Base-by-base conservation (phyloP, 1,140 invertebrate genomes). In the Eulimnadia texana region DNA sequence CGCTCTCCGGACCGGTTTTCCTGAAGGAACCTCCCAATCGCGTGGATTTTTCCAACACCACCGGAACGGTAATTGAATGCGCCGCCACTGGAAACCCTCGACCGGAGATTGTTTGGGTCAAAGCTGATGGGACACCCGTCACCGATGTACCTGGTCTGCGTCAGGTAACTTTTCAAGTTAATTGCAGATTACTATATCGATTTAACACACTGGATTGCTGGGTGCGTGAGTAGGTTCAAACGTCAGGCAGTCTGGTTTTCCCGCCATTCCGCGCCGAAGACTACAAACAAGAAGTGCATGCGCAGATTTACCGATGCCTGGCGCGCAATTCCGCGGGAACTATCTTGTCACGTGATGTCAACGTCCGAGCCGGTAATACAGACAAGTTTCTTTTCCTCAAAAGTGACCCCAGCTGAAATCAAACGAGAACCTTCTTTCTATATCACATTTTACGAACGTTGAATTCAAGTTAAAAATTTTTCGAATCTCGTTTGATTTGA, bases 11-110 rank as follows among this genome's bases (percentile, higher is more conserved):
- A 69, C 92, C 90, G 9, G 86, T 93, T 55, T 95, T 95, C 74
- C 81, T 91, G 58, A 86, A 85, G 67, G 92, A 93, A 78, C 92
- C 91, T 22, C 86, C 87, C 63, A 90, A 88, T 72, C 81, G 87
- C 66, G 82, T 95, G 50, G 90, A 93, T 72, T 95, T 96, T 74
- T 90, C 88, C 62, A 96, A 96, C 73, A 91, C 89, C 53, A 93
- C 90, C 27, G 93, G 92, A 67, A 86, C 90, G 60, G 84, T 87
- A 64, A 87, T 97, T 51, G 88, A 93, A 73, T 97, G 93, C 73
- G 85, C 88, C 67, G 90, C 92, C 0, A 82, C 86, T 71, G 93
- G 92, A 66, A 86, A 86, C 66, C 93, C 93, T 11, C 80, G 86
- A 66, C 90, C 93, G 33, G 85, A 90, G 71, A 88, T 96, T 66